A percentile compares a stretch with the other conserved stretches of the same genome.
Evolutionary conservation across 2,888 invertebrate species (phyloP).

Genomic region (Himalopsyche tibetana): DNA sequence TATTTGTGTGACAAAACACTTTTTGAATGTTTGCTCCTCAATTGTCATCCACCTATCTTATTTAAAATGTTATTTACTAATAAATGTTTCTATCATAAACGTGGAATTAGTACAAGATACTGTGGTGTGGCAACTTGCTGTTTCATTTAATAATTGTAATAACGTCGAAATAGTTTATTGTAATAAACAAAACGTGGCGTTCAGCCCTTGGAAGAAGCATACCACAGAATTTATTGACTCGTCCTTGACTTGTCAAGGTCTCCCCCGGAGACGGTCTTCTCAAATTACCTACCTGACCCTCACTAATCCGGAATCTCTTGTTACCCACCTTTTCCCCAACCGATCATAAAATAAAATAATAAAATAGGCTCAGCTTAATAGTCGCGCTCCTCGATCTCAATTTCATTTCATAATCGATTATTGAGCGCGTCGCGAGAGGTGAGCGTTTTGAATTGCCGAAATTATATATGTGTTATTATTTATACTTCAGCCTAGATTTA

Average conservation of each 20-base stretch:
- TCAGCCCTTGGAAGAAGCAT: not conserved
- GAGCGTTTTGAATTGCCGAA: not conserved
- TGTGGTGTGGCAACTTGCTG: no score
- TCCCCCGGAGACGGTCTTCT: not conserved
- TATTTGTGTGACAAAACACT: no score
- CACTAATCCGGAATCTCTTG: conserved; percentile 34
- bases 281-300: conserved; percentile 11
- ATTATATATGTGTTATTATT: no score
- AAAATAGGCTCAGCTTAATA: not conserved
- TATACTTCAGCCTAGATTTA: no score
- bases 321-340: not conserved
- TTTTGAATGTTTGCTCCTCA: no score
- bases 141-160: no score
- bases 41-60: no score
- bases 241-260: conserved; percentile 34
- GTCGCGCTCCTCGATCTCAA: not conserved
- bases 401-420: not conserved
- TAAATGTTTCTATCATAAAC: no score
- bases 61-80: no score
- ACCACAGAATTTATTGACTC: conserved; percentile 20
- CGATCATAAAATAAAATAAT: not conserved
- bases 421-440: not conserved
- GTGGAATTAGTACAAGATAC: no score
- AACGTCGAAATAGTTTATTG: no score
- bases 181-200: no score